These are phyloP conservation scores for Onychomys arenicola DNA, from an alignment of 2,797 vertebrate species.

Conservation along the genomic window DNA sequence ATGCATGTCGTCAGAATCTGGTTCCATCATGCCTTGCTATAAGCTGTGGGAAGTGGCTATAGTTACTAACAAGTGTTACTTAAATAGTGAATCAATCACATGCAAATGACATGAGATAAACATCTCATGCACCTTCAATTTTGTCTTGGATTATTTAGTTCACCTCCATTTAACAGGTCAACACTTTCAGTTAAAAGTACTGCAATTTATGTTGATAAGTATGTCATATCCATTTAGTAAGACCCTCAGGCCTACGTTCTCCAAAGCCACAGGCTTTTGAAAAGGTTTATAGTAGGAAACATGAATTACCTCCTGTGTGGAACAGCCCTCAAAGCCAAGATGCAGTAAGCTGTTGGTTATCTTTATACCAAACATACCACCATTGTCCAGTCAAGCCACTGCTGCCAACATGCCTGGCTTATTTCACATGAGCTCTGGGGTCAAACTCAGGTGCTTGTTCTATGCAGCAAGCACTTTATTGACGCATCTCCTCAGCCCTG, in stretches of 20 bases:
- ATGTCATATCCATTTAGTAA: background rate
- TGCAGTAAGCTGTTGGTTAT: background rate
- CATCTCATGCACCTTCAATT: background rate
- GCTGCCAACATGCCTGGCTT: too few species aligned
- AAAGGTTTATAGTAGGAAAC: background rate
- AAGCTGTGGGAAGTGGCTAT: background rate
- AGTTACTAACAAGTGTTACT: background rate
- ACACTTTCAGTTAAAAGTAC: background rate
- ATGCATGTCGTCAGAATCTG: background rate
- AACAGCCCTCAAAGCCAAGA: background rate
- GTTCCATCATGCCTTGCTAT: background rate
- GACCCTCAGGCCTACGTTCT: background rate
- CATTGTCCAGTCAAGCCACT: background rate
- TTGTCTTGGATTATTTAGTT: background rate
- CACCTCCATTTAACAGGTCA: background rate
- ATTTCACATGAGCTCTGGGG: background rate
- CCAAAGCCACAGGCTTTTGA: background rate
- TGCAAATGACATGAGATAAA: background rate
- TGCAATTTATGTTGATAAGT: background rate
- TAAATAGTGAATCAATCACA: background rate
- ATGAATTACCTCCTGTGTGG: background rate
- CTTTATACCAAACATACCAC: background rate
- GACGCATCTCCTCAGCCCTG: too few species aligned
- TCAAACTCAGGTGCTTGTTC: background rate
- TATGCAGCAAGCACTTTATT: background rate